Evolutionary conservation across 1,140 invertebrate genomes (phyloP).

Genomic region (Tetragonula clypearis): DNA sequence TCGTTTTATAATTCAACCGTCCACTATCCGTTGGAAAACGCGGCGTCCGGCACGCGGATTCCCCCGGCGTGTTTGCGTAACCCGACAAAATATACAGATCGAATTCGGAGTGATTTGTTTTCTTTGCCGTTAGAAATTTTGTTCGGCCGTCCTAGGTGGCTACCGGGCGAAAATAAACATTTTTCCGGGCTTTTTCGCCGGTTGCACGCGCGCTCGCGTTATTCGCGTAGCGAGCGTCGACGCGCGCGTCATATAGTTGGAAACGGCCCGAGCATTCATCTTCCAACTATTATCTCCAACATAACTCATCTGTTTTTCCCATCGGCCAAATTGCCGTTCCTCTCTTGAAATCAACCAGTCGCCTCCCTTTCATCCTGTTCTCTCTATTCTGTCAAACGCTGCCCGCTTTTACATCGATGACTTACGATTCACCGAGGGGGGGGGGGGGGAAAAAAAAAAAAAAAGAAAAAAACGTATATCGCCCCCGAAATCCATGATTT

Average conservation of each 20-base stretch:
- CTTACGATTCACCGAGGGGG: conserved; percentile 46
- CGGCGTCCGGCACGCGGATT: conserved; percentile 42
- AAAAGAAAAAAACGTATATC: conserved; percentile 4
- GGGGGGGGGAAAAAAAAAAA: too few species aligned
- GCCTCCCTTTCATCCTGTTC: conserved; percentile 7
- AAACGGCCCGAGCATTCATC: conserved; percentile 58
- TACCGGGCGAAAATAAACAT: conserved; percentile 49
- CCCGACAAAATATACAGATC: conserved; percentile 66
- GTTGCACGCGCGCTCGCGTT: neutral
- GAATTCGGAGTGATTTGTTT: conserved; percentile 64
- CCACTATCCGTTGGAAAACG: neutral
- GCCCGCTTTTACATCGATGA: conserved; percentile 56
- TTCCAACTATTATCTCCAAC: conserved; percentile 65
- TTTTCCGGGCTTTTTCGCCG: conserved; percentile 45
- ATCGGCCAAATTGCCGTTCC: conserved; percentile 64
- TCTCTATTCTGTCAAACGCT: conserved; percentile 58
- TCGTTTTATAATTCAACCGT: neutral
- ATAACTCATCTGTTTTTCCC: conserved; percentile 67
- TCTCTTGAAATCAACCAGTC: conserved; percentile 47
- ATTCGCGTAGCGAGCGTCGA: conserved; percentile 10
- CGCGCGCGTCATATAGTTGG: conserved; percentile 52
- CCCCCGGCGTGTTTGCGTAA: conserved; percentile 49
- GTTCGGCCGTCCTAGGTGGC: conserved; percentile 41
- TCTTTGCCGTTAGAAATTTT: conserved; percentile 63
- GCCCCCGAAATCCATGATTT: conserved; percentile 54